phyloP scores from a whole-genome alignment of 2,888 invertebrate genomes.

The Lasioglossum oenotherae region DNA sequence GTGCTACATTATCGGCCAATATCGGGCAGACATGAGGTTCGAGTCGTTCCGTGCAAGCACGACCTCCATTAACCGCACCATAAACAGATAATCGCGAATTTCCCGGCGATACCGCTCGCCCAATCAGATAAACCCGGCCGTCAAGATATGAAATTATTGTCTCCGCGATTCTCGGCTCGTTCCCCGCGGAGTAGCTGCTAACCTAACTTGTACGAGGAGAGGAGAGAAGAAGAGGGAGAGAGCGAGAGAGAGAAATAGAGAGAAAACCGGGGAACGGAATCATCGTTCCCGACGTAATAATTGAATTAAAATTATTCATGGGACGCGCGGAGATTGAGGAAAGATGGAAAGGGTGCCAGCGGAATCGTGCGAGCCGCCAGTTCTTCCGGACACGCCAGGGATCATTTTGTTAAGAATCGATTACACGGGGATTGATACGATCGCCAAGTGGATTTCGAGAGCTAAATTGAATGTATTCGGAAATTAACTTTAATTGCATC shows the following conservation, averaged over 20 bases:
- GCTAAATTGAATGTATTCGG: not conserved
- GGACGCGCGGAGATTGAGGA: not conserved
- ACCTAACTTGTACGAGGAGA: not conserved
- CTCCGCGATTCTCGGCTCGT: slow-evolving; percentile 72
- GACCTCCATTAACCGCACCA: slow-evolving; percentile 77
- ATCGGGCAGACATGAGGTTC: slow-evolving; percentile 60
- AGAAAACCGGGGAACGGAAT: slow-evolving; percentile 22
- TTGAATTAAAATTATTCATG: slow-evolving; percentile 28
- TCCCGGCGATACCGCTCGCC: slow-evolving; percentile 75
- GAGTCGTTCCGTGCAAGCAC: slow-evolving; percentile 68
- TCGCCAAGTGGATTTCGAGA: not conserved
- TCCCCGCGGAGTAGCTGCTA: slow-evolving; percentile 26
- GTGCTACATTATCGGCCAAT: slow-evolving; percentile 71
- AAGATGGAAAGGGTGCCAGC: not conserved
- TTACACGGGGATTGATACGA: slow-evolving; percentile 3
- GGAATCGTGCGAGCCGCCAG: not conserved
- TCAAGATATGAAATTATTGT: slow-evolving; percentile 80
- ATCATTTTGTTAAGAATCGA: slow-evolving; percentile 13
- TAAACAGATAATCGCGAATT: slow-evolving; percentile 81
- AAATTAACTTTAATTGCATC: not conserved
- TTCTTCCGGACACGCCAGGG: not conserved
- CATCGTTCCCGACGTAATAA: slow-evolving; percentile 1
- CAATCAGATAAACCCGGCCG: slow-evolving; percentile 78
- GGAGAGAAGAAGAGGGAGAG: not conserved
- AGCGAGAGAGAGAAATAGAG: not conserved